Base-by-base conservation (phyloP, 2,113 vertebrate genomes). In the Lontra canadensis region DNA sequence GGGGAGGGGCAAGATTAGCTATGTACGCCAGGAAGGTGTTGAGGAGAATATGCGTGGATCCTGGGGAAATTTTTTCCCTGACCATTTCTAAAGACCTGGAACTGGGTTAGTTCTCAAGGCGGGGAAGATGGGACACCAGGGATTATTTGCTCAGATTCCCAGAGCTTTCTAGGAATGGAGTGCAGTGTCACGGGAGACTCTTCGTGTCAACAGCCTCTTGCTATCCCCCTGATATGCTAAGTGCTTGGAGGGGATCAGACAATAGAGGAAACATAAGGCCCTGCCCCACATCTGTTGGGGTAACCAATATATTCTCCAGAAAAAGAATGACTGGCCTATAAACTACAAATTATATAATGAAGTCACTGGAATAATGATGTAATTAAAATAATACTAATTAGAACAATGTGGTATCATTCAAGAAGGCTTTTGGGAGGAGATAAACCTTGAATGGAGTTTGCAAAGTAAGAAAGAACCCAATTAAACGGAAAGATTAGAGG, bases 331-430 rank as follows among this genome's bases (percentile, higher is more conserved):
- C 29, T 71, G 23, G 29, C 47, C 67, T 90, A 73, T 20, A 82
- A 93, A 79, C 25, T n/a, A 87, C 39, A 90, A 69, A 86, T 71
- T 71, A 74, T 23, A 31, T 63, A 52, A 78, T 79, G 69, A 93
- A 42, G 71, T 73, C 71, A 89, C 44, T 71, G 44, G 79, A 76
- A n/a, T 34, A 89, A 78, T 67, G 39, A 61, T 42, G 7, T 65
- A 47, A 94, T 74, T 93, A 74, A 97, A 95, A 84, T 85, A 71
- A 88, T 85, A 86, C 47, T 36, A 76, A 84, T 95, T 86, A 87
- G 47, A 95, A 92, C 34, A 82, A 47, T 47, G 39, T 59, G 39
- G 2, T 63, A 76, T 52, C 69, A 94, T 69, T 90, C 18, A 87
- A 88, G 81, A 88, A 91, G 57, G 36, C 44, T 84, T 95, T 49